Evolutionary conservation across 2,888 invertebrate genomes (phyloP).

Genomic region (Amphipyra berbera): DNA sequence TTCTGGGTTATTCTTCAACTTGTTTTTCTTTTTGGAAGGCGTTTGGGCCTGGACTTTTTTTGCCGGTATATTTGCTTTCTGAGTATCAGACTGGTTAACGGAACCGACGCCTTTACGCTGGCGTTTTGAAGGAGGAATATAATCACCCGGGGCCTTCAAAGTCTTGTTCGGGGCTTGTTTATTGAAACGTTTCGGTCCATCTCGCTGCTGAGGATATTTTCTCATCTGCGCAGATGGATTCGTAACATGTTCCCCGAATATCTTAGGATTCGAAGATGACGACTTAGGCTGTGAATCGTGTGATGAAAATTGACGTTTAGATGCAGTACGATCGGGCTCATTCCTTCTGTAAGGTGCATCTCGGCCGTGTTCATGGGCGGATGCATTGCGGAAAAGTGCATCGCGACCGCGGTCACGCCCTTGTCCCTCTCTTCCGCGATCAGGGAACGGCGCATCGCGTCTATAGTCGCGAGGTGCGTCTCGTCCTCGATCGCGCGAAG

Average conservation of each 20-base stretch:
- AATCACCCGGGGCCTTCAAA: background rate
- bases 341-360: conserved; percentile 11
- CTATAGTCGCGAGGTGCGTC: conserved; percentile 10
- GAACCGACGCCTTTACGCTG: background rate
- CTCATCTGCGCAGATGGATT: background rate
- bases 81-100: background rate
- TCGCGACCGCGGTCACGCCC: background rate
- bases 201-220: conserved; percentile 24
- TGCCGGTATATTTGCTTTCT: conserved; percentile 1
- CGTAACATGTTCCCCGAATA: conserved; percentile 18
- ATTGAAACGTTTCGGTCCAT: conserved; percentile 5
- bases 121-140: conserved; percentile 28
- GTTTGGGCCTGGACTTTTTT: background rate
- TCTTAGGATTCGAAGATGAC: background rate
- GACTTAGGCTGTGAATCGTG: background rate
- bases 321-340: conserved; percentile 23
- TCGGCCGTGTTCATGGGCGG: conserved; percentile 12
- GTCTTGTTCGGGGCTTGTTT: background rate
- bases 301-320: conserved; percentile 8
- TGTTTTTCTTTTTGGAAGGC: conserved; percentile 6
- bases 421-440: conserved; percentile 6
- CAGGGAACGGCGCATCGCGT: conserved; percentile 10
- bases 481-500: conserved; percentile 17
- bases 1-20: background rate
- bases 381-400: background rate